A percentile compares a stretch with the other conserved stretches of the same genome.
Evolutionary conservation across 1,140 invertebrate species (phyloP).

Genomic region (Zophobas atratus): DNA sequence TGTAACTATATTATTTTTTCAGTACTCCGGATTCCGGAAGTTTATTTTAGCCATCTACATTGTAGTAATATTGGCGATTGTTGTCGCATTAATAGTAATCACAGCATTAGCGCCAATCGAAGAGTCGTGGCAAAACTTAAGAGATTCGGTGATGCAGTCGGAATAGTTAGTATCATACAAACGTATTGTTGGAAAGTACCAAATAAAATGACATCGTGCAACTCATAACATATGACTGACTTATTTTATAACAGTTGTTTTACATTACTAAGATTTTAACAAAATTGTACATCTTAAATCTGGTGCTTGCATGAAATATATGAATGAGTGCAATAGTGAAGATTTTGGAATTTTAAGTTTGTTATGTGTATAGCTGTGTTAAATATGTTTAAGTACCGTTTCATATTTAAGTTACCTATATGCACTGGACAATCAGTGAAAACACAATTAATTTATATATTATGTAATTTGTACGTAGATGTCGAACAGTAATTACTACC

Average conservation of each 20-base stretch:
- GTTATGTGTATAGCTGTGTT: no score
- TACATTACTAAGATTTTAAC: not conserved
- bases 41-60: slow-evolving; percentile 82
- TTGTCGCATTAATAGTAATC: slow-evolving; percentile 79
- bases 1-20: slow-evolving; percentile 66
- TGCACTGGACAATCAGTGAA: no score
- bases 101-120: slow-evolving; percentile 84
- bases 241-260: slow-evolving; percentile 23
- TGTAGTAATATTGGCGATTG: slow-evolving; percentile 76
- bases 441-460: no score
- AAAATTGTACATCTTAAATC: not conserved
- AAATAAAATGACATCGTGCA: slow-evolving; percentile 26
- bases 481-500: no score
- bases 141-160: slow-evolving; percentile 38
- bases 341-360: no score
- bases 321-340: not conserved
- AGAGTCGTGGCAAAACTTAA: slow-evolving; percentile 65
- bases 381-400: no score
- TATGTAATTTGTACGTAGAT: no score
- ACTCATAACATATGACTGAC: slow-evolving; percentile 17
- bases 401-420: no score
- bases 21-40: slow-evolving; percentile 84
- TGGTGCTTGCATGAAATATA: not conserved
- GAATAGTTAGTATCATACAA: not conserved
- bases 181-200: slow-evolving; percentile 10